Conservation (phyloP, 2,888 invertebrate species). For the Drosophila koepferae region DNA sequence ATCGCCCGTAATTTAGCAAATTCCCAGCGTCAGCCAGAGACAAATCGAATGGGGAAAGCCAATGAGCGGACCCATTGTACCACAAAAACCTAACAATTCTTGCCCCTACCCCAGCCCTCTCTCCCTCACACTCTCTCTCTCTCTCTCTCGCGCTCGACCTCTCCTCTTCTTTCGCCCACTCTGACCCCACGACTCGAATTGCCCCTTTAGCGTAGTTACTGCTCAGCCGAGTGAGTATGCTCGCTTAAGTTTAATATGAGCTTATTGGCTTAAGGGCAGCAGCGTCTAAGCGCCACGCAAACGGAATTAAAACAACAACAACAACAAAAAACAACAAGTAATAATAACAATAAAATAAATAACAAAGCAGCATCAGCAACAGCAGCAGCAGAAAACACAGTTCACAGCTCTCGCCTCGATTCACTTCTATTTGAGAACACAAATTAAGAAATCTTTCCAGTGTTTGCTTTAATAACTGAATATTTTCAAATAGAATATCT, state of each 20-base stretch:
- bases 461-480: not conserved
- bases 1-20: conserved; percentile 61
- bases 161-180: not conserved
- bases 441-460: not conserved
- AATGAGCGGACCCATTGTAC: conserved; percentile 21
- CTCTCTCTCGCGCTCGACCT: not conserved
- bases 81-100: not conserved
- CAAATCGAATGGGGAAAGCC: conserved; percentile 42
- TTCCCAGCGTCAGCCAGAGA: conserved; percentile 46
- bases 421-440: not conserved
- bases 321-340: conserved; percentile 18
- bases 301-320: conserved; percentile 12
- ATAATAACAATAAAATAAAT: conserved; percentile 17
- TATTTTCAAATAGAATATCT: not conserved
- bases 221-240: conserved; percentile 34
- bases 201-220: conserved; percentile 17
- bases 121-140: not conserved
- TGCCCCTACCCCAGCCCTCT: not conserved
- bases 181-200: not conserved
- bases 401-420: not conserved
- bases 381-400: not conserved
- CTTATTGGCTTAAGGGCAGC: conserved; percentile 69
- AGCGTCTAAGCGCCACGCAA: conserved; percentile 19
- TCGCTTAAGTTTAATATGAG: conserved; percentile 69
- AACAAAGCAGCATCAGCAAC: not conserved